Percentiles rank a stretch among this genome's conserved stretches.
phyloP scores from a whole-genome alignment of 92 coral and sea anemone genomes.

The Epizoanthus ramosus region DNA sequence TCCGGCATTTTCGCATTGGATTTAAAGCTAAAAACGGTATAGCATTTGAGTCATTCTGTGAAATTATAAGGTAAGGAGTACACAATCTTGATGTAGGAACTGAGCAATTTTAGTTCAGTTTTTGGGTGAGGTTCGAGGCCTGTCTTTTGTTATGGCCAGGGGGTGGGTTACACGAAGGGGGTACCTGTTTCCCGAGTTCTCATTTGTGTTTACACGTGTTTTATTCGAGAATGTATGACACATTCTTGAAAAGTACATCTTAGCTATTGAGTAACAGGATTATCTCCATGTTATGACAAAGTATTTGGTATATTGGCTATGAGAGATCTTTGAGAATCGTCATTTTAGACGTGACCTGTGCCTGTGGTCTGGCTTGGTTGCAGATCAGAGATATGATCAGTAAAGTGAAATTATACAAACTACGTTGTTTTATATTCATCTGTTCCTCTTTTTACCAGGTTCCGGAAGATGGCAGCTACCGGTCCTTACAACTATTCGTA shows the following conservation, averaged over 20 bases:
- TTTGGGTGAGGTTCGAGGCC: conserved; percentile 11
- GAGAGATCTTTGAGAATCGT: not conserved
- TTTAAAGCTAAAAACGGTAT: conserved; percentile 19
- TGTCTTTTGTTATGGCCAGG: conserved; percentile 28
- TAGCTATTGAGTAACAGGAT: not conserved
- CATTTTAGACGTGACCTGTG: conserved; percentile 12
- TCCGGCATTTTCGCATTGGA: conserved; percentile 19
- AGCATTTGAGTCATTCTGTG: not conserved
- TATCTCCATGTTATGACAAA: not conserved
- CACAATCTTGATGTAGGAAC: not conserved
- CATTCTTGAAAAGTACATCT: not conserved
- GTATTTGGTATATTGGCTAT: not conserved
- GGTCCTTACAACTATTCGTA: conserved; percentile 99
- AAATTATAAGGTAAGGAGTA: not conserved
- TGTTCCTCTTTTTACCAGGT: conserved; percentile 31
- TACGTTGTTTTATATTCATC: not conserved
- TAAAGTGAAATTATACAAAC: conserved; percentile 1
- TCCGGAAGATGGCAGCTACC: conserved; percentile 95
- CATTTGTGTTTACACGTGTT: not conserved
- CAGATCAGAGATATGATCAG: not conserved
- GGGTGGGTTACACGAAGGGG: conserved; percentile 45
- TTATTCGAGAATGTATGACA: not conserved
- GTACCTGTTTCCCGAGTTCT: conserved; percentile 29
- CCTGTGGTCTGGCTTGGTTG: not conserved
- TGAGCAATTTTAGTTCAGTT: not conserved